These are phyloP conservation scores for Physella acuta DNA, from an alignment of 1,140 invertebrate species.

Conservation along the genomic window DNA sequence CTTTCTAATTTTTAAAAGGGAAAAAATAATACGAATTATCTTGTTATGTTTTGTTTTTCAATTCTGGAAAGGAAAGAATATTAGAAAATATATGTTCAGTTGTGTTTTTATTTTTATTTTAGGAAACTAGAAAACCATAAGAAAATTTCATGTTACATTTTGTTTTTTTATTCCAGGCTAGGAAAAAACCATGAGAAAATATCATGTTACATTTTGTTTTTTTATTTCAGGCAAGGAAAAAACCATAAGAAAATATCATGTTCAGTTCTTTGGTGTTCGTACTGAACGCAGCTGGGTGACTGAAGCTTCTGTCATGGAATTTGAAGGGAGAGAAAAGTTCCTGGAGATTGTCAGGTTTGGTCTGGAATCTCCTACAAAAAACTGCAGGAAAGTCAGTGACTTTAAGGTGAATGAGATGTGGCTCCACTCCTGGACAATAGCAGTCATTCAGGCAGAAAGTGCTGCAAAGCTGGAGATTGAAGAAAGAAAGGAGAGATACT, in stretches of 20 bases:
- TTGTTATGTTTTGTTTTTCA: no score
- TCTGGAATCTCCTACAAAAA: conserved; percentile 34
- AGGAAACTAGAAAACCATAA: conserved; percentile 4
- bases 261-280: conserved; percentile 83
- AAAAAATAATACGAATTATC: no score
- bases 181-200: conserved; percentile 31
- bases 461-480: conserved; percentile 45
- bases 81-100: no score
- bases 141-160: conserved; percentile 63
- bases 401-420: conserved; percentile 35
- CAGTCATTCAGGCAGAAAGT: conserved; percentile 61
- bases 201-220: conserved; percentile 61
- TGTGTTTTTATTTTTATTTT: conserved; percentile 19
- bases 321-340: conserved; percentile 69
- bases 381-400: conserved; percentile 32
- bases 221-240: conserved; percentile 15
- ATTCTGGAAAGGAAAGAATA: no score
- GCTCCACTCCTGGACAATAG: conserved; percentile 64
- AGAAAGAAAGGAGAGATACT: conserved; percentile 44
- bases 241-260: conserved; percentile 65
- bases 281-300: conserved; percentile 77
- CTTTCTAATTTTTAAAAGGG: no score
- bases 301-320: conserved; percentile 68
- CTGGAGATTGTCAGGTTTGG: conserved; percentile 54
- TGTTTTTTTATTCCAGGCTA: conserved; percentile 14